These are phyloP conservation scores for Antheraea pernyi DNA, from an alignment of 1,140 invertebrate species.

Conservation along the genomic window DNA sequence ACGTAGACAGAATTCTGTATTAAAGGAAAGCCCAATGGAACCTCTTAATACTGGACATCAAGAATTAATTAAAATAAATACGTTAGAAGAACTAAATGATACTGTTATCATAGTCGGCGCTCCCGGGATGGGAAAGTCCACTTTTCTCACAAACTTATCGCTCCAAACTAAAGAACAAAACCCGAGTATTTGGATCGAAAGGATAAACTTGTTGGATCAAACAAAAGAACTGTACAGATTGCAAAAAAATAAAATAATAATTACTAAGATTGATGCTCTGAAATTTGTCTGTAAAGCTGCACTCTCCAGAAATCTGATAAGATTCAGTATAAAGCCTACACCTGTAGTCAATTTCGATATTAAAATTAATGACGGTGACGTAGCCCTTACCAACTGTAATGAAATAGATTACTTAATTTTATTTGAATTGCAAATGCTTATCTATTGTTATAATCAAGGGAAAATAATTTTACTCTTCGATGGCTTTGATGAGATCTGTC, in stretches of 20 bases:
- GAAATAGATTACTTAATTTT: not conserved
- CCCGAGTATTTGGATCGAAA: conserved; percentile 15
- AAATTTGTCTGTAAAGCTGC: conserved; percentile 10
- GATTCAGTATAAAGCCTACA: not conserved
- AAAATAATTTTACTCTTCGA: conserved; percentile 21
- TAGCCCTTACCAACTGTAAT: not conserved
- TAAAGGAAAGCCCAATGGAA: not conserved
- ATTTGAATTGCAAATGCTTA: conserved; percentile 15
- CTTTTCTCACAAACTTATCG: conserved; percentile 16
- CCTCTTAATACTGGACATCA: not conserved
- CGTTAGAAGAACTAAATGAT: not conserved
- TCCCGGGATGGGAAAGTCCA: conserved; percentile 21
- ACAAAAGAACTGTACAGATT: conserved; percentile 13
- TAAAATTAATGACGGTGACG: not conserved
- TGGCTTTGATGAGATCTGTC: conserved; percentile 17
- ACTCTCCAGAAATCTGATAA: not conserved
- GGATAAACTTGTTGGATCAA: conserved; percentile 16
- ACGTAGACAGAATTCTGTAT: not conserved
- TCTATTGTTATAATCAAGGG: conserved; percentile 12
- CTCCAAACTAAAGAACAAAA: conserved; percentile 11
- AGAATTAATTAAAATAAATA: not conserved
- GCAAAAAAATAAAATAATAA: conserved; percentile 10
- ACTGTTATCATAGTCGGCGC: conserved; percentile 6
- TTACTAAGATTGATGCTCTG: conserved; percentile 7
- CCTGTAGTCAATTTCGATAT: not conserved